Evolutionary conservation across 2,888 invertebrate genomes (phyloP).

Genomic region (Pachydiplax longipennis): DNA sequence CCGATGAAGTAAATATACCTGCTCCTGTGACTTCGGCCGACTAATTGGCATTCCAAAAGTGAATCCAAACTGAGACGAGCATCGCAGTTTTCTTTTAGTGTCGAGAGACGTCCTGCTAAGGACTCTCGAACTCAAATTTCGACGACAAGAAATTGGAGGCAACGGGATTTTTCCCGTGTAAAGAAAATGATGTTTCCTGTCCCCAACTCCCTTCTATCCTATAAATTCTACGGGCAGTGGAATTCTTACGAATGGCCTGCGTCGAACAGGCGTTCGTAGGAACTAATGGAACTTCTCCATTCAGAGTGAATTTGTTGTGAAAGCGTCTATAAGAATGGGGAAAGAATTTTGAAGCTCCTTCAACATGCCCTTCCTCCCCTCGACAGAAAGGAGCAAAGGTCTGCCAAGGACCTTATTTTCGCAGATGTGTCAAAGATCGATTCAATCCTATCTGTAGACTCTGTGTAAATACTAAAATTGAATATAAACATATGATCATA

Average conservation of each 20-base stretch:
- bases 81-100: not conserved
- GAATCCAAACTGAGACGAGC: not conserved
- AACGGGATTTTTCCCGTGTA: not conserved
- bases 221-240: not conserved
- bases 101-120: not conserved
- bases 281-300: not conserved
- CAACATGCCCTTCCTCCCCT: not conserved
- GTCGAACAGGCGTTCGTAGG: not conserved
- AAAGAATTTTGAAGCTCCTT: not conserved
- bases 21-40: not conserved
- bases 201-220: not conserved
- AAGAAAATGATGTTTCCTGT: not conserved
- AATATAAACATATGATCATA: constrained; percentile 35
- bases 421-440: constrained; percentile 41
- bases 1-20: not conserved
- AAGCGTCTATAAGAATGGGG: not conserved
- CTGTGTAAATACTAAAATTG: constrained; percentile 36
- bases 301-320: not conserved
- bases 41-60: not conserved
- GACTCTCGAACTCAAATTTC: not conserved
- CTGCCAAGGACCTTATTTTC: not conserved
- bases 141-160: not conserved
- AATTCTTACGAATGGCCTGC: not conserved
- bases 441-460: constrained; percentile 42
- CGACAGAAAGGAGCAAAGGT: not conserved